phyloP scores from a whole-genome alignment of 2,113 vertebrate species.

The Crocuta crocuta region DNA sequence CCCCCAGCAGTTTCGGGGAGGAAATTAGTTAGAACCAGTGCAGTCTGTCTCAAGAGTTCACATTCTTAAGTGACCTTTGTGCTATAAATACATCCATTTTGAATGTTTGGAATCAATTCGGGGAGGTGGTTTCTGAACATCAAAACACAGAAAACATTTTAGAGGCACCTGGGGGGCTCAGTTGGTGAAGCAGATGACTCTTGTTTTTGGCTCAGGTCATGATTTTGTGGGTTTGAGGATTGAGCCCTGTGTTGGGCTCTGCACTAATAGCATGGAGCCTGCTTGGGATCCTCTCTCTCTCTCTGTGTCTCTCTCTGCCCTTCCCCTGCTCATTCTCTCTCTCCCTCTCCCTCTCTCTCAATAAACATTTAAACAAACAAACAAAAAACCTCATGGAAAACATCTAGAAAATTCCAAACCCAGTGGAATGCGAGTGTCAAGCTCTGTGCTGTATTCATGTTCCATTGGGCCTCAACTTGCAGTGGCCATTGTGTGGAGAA shows the following conservation, averaged over 20 bases:
- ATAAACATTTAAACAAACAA: too few species aligned
- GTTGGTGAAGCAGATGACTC: background rate
- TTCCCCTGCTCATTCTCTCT: background rate
- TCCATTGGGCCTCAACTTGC: background rate
- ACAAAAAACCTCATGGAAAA: background rate
- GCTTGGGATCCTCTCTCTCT: background rate
- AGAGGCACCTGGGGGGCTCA: background rate
- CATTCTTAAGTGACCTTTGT: background rate
- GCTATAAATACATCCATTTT: background rate
- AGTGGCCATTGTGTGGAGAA: background rate
- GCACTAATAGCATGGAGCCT: background rate
- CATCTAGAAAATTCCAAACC: background rate
- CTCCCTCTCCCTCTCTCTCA: background rate
- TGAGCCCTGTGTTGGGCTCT: background rate
- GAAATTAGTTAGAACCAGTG: background rate
- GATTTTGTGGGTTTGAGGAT: background rate
- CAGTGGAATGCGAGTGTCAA: background rate
- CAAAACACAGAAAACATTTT: background rate
- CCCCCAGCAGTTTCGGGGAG: background rate
- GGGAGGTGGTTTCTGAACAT: slow-evolving; percentile 3
- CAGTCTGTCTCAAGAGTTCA: background rate
- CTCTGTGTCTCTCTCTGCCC: background rate
- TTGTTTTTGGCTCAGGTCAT: background rate
- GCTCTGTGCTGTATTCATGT: background rate
- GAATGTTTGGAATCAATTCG: background rate